Base-by-base conservation (phyloP, 2,888 invertebrate genomes). In the Cerastoderma edule region DNA sequence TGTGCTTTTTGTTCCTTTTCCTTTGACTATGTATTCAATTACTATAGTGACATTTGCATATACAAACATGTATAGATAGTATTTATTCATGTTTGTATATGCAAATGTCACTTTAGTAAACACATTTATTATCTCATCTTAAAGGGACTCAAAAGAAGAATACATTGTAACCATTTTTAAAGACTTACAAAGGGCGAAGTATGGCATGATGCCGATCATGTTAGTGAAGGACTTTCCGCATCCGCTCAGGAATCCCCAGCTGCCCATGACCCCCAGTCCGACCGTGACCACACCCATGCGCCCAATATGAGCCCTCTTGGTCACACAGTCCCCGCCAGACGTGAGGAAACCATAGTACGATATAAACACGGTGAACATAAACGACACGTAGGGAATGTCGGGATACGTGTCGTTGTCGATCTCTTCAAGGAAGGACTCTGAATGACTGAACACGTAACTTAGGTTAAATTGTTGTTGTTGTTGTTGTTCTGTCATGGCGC, bases 291-390 rank as follows among this genome's bases (percentile, higher is more conserved):
- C 35, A 0, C 75, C 75, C 0, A 75, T 67, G 4, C 75, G 39
- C 8, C 75, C 75, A 1, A 75, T 67, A 54, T 75, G 30, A 5
- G 67, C 71, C 24, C 71, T 50, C 30, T 75, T 75, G 13, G 75
- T 54, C 33, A 75, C 64, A 16, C 60, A 56, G 64, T 75, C 64
- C 2, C 75, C 75, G 3, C 75, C 75, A 16, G 75, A 67, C n/a
- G 71, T 56, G 4, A 75, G 32, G 13, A 75, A 48, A 22, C 75
- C 75, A n/a, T 60, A 56, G 33, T 75, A 75, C 13, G 75, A 71
- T 0, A 75, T 63, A 24, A 75, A 71, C 13, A 75, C 75, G 10
- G 75, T 71, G 64, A 75, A 75, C 30, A 71, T 71, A 16, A 75
- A 64, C 8, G 71, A 71, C 46, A 75, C 71, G 22, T 71, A 75